Base-by-base conservation (phyloP, 2,113 vertebrate species). In the Dasyprocta punctata region DNA sequence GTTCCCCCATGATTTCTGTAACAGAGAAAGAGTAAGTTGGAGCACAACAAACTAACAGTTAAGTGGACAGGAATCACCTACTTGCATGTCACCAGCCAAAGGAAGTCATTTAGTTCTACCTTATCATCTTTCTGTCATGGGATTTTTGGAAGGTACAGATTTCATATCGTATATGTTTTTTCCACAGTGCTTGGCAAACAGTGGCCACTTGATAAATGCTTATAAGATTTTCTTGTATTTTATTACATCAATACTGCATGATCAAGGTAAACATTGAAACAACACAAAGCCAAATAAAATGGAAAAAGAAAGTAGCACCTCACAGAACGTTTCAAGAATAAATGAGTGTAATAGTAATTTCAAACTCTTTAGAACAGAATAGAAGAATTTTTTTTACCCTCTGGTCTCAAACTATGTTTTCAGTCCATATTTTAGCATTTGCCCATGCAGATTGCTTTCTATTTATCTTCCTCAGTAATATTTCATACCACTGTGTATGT, bases 151-250 rank as follows among this genome's bases (percentile, higher is more conserved):
- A 93, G 20, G 19, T 28, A 89, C 17, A 60, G 13, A 71, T 90
- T 86, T 95, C 13, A 85, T 63, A 89, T 88, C 71, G 2, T 82
- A n/a, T 54, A 33, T 61, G 14, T 65, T 78, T 47, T 0, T 4
- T 49, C 7, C 38, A 17, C 26, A 67, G 1, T 30, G 11, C 20
- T 47, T 85, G 12, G 54, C 49, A 93, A 86, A 71, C 54, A 9
- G 19, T 67, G 93, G 22, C 36, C 19, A 63, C 84, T 47, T 36
- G 11, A 95, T 80, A 67, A 63, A 71, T 33, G 24, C 4, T 92
- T 96, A 88, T 85, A 44, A 49, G 92, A 85, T 52, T 92, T 85
- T 75, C 16, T 84, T 94, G 9, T 44, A 54, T 85, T 86, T 75
- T 84, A 86, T 81, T 92, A 67, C n/a, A 33, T 61, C 82, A 78